phyloP scores from a whole-genome alignment of 2,113 vertebrate genomes.

The zebrafish (Danio rerio) region DNA sequence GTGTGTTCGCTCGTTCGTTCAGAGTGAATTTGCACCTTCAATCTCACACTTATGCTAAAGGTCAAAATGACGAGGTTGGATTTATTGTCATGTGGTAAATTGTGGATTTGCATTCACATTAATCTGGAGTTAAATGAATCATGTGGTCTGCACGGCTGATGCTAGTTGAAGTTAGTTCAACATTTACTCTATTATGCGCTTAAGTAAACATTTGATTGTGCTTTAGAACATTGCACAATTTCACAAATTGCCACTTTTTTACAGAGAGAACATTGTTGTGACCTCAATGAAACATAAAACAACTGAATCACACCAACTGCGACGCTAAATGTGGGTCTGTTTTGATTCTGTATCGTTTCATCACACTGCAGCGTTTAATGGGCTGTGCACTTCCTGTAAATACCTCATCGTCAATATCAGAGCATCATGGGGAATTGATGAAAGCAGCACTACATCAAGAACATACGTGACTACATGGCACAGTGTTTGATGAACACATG shows the following conservation, averaged over 20 bases:
- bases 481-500: background rate
- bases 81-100: conserved; percentile 2
- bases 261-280: background rate
- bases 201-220: background rate
- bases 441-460: conserved; percentile 37
- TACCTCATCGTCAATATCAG: conserved; percentile 33
- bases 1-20: background rate
- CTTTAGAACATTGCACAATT: background rate
- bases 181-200: background rate
- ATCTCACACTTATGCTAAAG: background rate
- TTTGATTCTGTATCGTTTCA: conserved; percentile 34
- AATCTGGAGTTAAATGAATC: background rate
- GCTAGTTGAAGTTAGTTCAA: background rate
- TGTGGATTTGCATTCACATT: background rate
- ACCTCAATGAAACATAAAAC: background rate
- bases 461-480: background rate
- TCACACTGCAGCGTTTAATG: conserved; percentile 29
- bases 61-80: background rate
- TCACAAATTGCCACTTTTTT: background rate
- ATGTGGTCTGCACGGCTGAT: background rate
- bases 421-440: conserved; percentile 32
- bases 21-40: background rate
- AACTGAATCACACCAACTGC: background rate
- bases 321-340: background rate
- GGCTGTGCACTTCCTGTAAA: conserved; percentile 47